A percentile compares a stretch with the other conserved stretches of the same genome.
Evolutionary conservation across 2,888 invertebrate genomes (phyloP).

Genomic region (Volucella zonaria): DNA sequence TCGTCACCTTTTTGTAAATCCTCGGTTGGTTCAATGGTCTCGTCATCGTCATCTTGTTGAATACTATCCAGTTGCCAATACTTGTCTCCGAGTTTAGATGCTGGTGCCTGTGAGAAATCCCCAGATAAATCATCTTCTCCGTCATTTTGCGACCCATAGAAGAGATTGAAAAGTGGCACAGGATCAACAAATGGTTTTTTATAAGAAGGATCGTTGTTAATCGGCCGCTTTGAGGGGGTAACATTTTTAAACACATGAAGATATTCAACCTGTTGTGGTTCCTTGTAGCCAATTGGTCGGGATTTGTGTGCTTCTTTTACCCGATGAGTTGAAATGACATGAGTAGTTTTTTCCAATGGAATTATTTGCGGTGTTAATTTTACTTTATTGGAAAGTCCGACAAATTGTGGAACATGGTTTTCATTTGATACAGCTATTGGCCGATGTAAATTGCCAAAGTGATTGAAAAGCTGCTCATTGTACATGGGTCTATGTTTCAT

Average conservation of each 20-base stretch:
- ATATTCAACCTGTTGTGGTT: slow-evolving; percentile 7
- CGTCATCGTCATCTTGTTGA: slow-evolving; percentile 25
- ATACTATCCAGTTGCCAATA: slow-evolving; percentile 21
- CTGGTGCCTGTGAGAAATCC: slow-evolving; percentile 26
- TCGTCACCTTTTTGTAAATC: slow-evolving; percentile 34
- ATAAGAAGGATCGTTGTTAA: not conserved
- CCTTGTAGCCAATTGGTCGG: not conserved
- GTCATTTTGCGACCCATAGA: slow-evolving; percentile 22
- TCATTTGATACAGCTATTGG: not conserved
- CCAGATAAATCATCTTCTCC: slow-evolving; percentile 74
- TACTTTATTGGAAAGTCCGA: not conserved
- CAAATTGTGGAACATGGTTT: slow-evolving; percentile 13
- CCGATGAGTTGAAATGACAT: not conserved
- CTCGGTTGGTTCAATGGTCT: slow-evolving; percentile 27
- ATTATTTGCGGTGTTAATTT: slow-evolving; percentile 16
- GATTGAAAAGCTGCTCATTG: slow-evolving; percentile 3
- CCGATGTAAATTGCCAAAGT: slow-evolving; percentile 6
- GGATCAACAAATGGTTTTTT: slow-evolving; percentile 1
- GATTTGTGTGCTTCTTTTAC: not conserved
- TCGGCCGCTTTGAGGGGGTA: not conserved
- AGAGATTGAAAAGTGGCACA: slow-evolving; percentile 27
- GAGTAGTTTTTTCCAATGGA: not conserved
- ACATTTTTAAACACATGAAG: slow-evolving; percentile 37
- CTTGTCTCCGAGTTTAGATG: not conserved
- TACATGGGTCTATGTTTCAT: not conserved